Evolutionary conservation across 1,140 invertebrate species (phyloP).

Genomic region (Xylocopa sonorina): DNA sequence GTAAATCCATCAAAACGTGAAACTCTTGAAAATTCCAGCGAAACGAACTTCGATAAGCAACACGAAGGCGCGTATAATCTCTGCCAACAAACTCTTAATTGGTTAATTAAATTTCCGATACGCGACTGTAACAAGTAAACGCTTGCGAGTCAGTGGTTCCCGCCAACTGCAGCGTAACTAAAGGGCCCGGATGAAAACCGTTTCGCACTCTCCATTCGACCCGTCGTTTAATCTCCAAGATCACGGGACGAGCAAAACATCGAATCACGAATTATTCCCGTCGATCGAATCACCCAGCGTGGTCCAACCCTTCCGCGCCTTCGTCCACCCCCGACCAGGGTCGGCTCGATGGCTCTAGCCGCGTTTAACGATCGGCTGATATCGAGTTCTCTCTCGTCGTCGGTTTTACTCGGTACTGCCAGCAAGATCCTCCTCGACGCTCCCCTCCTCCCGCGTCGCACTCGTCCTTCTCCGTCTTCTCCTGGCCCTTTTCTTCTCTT

Average conservation of each 20-base stretch:
- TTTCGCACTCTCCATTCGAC: slow-evolving; percentile 40
- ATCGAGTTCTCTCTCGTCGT: slow-evolving; percentile 62
- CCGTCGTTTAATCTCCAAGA: slow-evolving; percentile 27
- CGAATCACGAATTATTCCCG: slow-evolving; percentile 60
- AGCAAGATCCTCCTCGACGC: slow-evolving; percentile 7
- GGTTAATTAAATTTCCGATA: no score
- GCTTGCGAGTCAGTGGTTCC: no score
- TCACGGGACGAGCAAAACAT: slow-evolving; percentile 51
- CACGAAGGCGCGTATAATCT: no score
- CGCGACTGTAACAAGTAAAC: no score
- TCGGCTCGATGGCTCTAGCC: slow-evolving; percentile 56
- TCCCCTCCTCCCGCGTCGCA: background rate
- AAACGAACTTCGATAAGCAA: no score
- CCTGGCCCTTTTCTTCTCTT: slow-evolving; percentile 10
- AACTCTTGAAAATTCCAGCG: no score
- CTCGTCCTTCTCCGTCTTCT: background rate
- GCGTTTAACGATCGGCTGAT: slow-evolving; percentile 68
- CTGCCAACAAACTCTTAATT: no score
- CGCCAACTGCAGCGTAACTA: no score
- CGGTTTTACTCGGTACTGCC: slow-evolving; percentile 51
- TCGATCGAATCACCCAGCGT: slow-evolving; percentile 59
- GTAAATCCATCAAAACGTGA: no score
- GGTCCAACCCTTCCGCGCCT: slow-evolving; percentile 36
- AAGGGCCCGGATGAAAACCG: no score
- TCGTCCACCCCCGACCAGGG: slow-evolving; percentile 21